Evolutionary conservation across 1,140 invertebrate species (phyloP).

Genomic region (Euschistus heros): DNA sequence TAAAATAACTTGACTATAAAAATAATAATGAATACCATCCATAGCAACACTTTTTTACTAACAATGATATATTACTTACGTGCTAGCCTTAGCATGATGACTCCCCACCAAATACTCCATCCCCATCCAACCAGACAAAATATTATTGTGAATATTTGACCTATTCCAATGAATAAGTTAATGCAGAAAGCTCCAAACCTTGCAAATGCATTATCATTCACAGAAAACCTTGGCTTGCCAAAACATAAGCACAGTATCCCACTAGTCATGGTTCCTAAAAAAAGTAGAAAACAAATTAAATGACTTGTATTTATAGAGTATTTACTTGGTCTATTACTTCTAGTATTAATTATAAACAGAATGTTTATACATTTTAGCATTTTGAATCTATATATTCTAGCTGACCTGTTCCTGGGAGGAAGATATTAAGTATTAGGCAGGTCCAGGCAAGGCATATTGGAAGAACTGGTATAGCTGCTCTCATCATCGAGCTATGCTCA

Average conservation of each 20-base stretch:
- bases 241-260: slow-evolving; percentile 78
- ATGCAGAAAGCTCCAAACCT: slow-evolving; percentile 68
- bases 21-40: background rate
- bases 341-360: too few relatives aligned
- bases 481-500: slow-evolving; percentile 71
- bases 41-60: background rate
- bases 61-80: slow-evolving; percentile 41
- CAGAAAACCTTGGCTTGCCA: slow-evolving; percentile 74
- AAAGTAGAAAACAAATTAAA: background rate
- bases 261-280: slow-evolving; percentile 72
- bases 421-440: slow-evolving; percentile 73
- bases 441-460: slow-evolving; percentile 72
- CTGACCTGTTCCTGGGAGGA: slow-evolving; percentile 75
- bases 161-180: slow-evolving; percentile 70
- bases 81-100: slow-evolving; percentile 71
- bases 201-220: slow-evolving; percentile 54
- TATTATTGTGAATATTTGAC: slow-evolving; percentile 84
- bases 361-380: too few relatives aligned
- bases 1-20: background rate
- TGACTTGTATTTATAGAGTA: too few relatives aligned
- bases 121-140: slow-evolving; percentile 94
- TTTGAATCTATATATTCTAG: too few relatives aligned
- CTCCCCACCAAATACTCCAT: slow-evolving; percentile 94
- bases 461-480: slow-evolving; percentile 78
- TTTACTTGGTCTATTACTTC: too few relatives aligned